Conservation (phyloP, 2,797 vertebrate genomes). For the Petrocephalus sullivani region DNA sequence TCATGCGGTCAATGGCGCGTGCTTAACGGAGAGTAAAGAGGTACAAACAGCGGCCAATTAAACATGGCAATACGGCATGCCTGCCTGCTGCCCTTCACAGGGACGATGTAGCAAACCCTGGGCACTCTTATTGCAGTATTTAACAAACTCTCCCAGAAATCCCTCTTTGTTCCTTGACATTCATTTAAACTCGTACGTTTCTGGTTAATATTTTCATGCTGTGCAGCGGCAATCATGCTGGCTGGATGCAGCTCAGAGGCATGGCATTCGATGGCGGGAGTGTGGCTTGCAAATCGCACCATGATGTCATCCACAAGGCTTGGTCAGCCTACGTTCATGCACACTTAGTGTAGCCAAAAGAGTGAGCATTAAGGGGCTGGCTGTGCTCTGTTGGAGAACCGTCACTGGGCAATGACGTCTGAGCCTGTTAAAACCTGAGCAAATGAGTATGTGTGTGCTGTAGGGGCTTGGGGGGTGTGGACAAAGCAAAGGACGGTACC, state of each 20-base stretch:
- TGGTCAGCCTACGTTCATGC: neutral
- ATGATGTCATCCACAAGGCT: constrained; percentile 13
- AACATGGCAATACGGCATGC: constrained; percentile 47
- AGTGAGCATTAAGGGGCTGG: neutral
- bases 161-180: constrained; percentile 30
- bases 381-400: neutral
- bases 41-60: neutral
- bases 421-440: neutral
- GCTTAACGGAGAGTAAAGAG: neutral
- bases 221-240: constrained; percentile 30
- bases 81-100: constrained; percentile 19
- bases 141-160: constrained; percentile 12
- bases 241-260: constrained; percentile 19
- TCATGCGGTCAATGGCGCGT: constrained; percentile 24
- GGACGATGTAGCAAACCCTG: constrained; percentile 36
- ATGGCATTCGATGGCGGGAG: neutral
- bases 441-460: neutral
- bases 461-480: neutral
- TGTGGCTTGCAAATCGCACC: neutral
- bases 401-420: neutral
- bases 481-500: constrained; percentile 53
- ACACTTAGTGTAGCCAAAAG: constrained; percentile 22
- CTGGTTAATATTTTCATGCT: constrained; percentile 30
- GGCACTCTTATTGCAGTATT: neutral
- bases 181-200: constrained; percentile 34